Percentiles rank a stretch among this genome's conserved stretches.
These are phyloP conservation scores for Galago senegalensis DNA, from an alignment of 2,797 vertebrate genomes.

Conservation along the genomic window DNA sequence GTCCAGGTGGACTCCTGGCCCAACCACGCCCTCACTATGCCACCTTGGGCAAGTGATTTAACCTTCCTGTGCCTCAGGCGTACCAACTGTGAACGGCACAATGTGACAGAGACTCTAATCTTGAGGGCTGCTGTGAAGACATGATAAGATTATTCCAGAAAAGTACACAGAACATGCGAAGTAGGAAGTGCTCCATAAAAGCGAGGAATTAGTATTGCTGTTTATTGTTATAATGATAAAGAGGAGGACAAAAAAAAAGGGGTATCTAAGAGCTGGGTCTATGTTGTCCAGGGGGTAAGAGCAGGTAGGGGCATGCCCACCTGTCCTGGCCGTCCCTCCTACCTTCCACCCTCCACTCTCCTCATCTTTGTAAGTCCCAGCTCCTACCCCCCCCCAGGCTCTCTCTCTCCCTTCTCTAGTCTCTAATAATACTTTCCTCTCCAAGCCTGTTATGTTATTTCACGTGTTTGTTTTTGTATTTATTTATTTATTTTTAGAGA, in stretches of 20 bases:
- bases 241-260: neutral
- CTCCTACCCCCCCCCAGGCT: neutral
- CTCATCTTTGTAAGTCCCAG: neutral
- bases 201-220: neutral
- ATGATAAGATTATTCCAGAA: rapidly evolving
- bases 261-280: neutral
- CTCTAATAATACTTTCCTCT: neutral
- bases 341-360: neutral
- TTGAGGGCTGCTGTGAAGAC: neutral
- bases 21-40: neutral
- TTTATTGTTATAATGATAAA: neutral
- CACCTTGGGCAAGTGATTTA: neutral
- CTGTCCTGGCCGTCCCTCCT: neutral
- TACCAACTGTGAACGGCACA: neutral
- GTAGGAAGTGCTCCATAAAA: neutral
- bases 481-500: neutral
- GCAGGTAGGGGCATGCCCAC: neutral
- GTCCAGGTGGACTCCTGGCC: neutral
- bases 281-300: neutral
- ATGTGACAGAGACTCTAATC: neutral
- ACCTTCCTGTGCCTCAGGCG: neutral
- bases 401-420: neutral
- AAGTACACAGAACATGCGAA: neutral
- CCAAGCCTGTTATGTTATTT: neutral
- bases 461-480: neutral